A percentile compares a stretch with the other conserved stretches of the same genome.
phyloP scores from a whole-genome alignment of 2,797 vertebrate genomes.

The Fistularia commersonii region DNA sequence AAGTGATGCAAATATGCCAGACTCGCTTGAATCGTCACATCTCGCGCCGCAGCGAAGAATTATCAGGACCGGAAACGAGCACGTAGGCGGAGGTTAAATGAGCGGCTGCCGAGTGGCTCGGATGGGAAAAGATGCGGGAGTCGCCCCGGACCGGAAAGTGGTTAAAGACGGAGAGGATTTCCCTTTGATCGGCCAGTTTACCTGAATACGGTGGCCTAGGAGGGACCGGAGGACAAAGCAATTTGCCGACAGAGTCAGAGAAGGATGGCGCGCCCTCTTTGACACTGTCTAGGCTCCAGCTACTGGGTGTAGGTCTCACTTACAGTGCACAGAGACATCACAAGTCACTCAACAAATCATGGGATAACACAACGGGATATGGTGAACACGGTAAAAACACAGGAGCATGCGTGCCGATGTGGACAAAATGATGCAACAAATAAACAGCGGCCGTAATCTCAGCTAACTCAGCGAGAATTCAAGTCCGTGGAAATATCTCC shows the following conservation, averaged over 20 bases:
- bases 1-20: too few relatives aligned
- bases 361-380: constrained; percentile 14
- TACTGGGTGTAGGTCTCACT: constrained; percentile 91
- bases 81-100: constrained; percentile 4
- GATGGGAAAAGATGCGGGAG: not conserved
- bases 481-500: too few relatives aligned
- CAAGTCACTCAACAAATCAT: constrained; percentile 40
- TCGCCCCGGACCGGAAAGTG: too few relatives aligned
- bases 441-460: too few relatives aligned
- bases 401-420: constrained; percentile 3
- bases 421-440: not conserved
- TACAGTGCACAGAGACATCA: constrained; percentile 65
- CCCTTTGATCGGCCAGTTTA: constrained; percentile 57
- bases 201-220: constrained; percentile 91
- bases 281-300: constrained; percentile 97
- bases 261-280: constrained; percentile 83
- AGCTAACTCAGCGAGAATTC: too few relatives aligned
- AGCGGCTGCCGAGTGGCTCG: constrained; percentile 22
- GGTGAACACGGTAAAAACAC: constrained; percentile 9
- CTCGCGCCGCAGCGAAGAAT: too few relatives aligned
- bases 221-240: constrained; percentile 90
- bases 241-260: constrained; percentile 85
- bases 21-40: too few relatives aligned
- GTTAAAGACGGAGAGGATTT: not conserved
- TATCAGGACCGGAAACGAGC: too few relatives aligned